Evolutionary conservation across 2,113 vertebrate species (phyloP), one percentile per base, ranked within the genome.

Genomic region (Caretta caretta): DNA sequence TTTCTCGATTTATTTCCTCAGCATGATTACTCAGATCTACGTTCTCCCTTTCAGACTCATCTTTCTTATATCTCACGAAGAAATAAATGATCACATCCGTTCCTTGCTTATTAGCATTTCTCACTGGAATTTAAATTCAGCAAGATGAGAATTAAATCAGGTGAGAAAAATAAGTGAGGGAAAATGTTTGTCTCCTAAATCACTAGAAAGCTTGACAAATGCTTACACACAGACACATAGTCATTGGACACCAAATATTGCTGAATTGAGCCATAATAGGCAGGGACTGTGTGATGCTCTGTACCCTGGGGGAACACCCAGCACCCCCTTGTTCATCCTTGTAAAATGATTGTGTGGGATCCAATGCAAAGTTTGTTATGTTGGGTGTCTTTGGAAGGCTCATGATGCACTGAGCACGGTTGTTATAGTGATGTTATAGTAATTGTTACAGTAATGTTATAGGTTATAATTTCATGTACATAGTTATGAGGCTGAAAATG

Each of bases 1-100:
- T 85, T 92, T 87, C 72, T 88, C 29, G 27, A 19, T 90, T 90
- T 87, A 88, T 93, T 88, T 88, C 79, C 94, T 84, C 84, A 83
- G 75, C 31, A n/a, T 29, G 22, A 81, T 56, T 88, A 93, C 8
- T 12, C 38, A 89, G n/a, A 88, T 54, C 25, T 31, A 80, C 56
- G 38, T 14, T 95, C 6, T 56, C 25, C 27, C 50, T 49, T 29
- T 86, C 29, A 90, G 46, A 22, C 25, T 0, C 56, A 91, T 13
- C 51, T 93, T 92, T 83, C 84, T 79, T 86, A 42, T 75, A 65
- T n/a, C 31, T 76, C 22, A 83, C 24, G 86, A 1, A 91, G 80
- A 95, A 89, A 80, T 2, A 80, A 94, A 86, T 0, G 0, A 50
- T 11, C 19, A 19, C 27, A 83, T 31, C 25, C 2, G 25, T 83